A percentile compares a stretch with the other conserved stretches of the same genome.
Conservation (phyloP, 2,113 vertebrate species). For the Anhinga rufa region DNA sequence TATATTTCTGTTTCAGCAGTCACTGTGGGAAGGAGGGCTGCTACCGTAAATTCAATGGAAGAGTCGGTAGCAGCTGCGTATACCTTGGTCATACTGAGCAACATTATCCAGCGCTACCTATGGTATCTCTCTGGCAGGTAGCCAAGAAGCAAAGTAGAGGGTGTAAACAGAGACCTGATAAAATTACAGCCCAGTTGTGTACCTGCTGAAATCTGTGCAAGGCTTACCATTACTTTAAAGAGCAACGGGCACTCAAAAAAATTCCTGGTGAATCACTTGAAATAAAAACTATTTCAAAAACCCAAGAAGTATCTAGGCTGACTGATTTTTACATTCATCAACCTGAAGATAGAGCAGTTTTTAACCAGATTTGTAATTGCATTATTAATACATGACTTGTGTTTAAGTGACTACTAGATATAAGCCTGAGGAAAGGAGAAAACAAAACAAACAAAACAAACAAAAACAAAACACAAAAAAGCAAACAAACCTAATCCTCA, state of each 20-base stretch:
- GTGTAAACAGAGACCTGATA: not conserved
- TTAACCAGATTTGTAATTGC: not conserved
- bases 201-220: not conserved
- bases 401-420: not conserved
- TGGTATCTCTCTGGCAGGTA: not conserved
- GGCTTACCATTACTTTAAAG: not conserved
- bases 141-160: not conserved
- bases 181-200: not conserved
- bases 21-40: not conserved
- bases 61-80: not conserved
- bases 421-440: not conserved
- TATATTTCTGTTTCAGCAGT: not conserved
- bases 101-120: not conserved
- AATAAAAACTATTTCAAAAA: not conserved
- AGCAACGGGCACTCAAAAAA: not conserved
- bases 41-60: not conserved
- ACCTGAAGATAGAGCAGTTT: not conserved
- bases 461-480: no score
- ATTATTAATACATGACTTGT: not conserved
- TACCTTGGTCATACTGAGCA: not conserved
- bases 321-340: not conserved
- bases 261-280: not conserved
- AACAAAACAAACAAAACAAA: no score
- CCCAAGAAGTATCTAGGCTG: not conserved
- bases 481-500: no score